These are phyloP conservation scores for Ciona savignyi DNA, from an alignment of 23 tunicate species.

Conservation along the genomic window DNA sequence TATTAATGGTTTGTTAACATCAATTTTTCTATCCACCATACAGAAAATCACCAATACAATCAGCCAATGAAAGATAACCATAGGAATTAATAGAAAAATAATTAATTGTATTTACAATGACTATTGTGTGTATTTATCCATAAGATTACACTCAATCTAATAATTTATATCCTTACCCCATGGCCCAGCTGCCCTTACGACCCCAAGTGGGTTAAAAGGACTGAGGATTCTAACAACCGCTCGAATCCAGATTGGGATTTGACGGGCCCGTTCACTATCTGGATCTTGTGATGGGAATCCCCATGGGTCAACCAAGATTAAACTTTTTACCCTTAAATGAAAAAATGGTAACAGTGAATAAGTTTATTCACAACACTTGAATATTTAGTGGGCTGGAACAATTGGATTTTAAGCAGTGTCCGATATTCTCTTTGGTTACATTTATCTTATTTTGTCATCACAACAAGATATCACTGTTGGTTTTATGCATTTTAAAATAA, in stretches of 20 bases:
- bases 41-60: neutral
- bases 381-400: no score
- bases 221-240: slow-evolving; percentile 47
- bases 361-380: no score
- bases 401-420: no score
- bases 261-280: slow-evolving; percentile 33
- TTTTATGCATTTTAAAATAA: no score
- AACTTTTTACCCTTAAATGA: slow-evolving; percentile 73
- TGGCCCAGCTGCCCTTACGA: slow-evolving; percentile 81
- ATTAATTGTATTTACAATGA: neutral
- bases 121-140: neutral
- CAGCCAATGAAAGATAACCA: neutral
- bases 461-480: no score
- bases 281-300: slow-evolving; percentile 77
- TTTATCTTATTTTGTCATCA: no score
- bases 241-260: slow-evolving; percentile 75
- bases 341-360: no score
- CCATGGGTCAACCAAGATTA: slow-evolving; percentile 91
- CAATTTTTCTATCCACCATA: no score
- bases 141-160: neutral
- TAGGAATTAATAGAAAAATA: neutral
- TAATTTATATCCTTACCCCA: slow-evolving; percentile 57
- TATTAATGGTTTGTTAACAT: no score
- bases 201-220: slow-evolving; percentile 78
- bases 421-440: no score